phyloP scores from a whole-genome alignment of 2,888 invertebrate genomes.

The Pyrocoelia pectoralis region DNA sequence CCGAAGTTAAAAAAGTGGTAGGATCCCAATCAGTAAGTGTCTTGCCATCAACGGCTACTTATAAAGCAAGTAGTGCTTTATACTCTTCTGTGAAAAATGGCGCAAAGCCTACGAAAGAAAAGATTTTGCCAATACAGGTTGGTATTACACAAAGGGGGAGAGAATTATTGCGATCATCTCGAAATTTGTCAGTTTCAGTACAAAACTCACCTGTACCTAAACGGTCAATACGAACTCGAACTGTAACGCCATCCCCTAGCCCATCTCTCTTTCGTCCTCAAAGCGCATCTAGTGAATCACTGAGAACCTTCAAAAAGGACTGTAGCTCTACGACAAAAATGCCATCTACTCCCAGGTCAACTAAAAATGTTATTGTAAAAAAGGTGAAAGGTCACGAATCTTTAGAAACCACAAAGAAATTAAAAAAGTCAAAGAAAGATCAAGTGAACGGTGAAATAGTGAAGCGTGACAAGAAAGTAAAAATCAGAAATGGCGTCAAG shows the following conservation, averaged over 20 bases:
- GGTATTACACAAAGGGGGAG: slow-evolving; percentile 55
- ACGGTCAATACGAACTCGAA: slow-evolving; percentile 35
- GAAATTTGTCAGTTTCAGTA: slow-evolving; percentile 25
- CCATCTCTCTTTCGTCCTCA: slow-evolving; percentile 30
- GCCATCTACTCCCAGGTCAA: slow-evolving; percentile 7
- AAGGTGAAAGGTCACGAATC: slow-evolving; percentile 2
- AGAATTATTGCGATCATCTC: slow-evolving; percentile 43
- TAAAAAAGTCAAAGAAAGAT: slow-evolving; percentile 54
- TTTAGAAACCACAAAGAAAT: slow-evolving; percentile 40
- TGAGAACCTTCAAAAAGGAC: slow-evolving; percentile 43
- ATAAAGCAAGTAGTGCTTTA: slow-evolving; percentile 58
- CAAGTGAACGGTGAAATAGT: slow-evolving; percentile 52
- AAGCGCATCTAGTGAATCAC: slow-evolving; percentile 45
- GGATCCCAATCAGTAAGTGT: slow-evolving; percentile 50
- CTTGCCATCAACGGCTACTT: slow-evolving; percentile 53
- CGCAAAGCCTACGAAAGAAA: slow-evolving; percentile 53
- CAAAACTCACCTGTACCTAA: slow-evolving; percentile 38
- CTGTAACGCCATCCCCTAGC: slow-evolving; percentile 45
- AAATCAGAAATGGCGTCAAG: slow-evolving; percentile 40
- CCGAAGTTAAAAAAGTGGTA: slow-evolving; percentile 64
- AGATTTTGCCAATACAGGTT: slow-evolving; percentile 59
- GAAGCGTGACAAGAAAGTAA: slow-evolving; percentile 45
- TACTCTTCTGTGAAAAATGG: slow-evolving; percentile 53
- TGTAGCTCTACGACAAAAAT: slow-evolving; percentile 8
- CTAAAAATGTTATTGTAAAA: not conserved